These are phyloP conservation scores for Sarcophaga caerulescens DNA, from an alignment of 2,888 invertebrate genomes.

Conservation along the genomic window DNA sequence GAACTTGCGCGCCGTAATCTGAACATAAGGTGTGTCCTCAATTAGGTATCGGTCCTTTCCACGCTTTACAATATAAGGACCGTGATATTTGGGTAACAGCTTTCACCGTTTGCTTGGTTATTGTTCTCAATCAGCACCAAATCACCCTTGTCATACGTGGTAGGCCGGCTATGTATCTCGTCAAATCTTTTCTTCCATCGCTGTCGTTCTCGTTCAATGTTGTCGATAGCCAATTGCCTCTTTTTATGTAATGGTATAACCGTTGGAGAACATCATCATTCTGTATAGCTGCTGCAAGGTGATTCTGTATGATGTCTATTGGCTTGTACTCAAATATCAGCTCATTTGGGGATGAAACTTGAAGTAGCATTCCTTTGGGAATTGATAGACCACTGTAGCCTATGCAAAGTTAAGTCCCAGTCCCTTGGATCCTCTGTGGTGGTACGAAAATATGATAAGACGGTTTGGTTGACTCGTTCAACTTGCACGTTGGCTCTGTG, in stretches of 20 bases:
- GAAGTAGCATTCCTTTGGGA: too few species aligned
- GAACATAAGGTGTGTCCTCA: constrained; percentile 19
- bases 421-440: constrained; percentile 52
- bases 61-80: too few species aligned
- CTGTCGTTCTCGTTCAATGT: constrained; percentile 24
- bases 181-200: constrained; percentile 14
- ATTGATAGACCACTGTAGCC: too few species aligned
- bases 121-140: constrained; percentile 59
- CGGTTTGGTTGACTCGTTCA: too few species aligned
- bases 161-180: too few species aligned
- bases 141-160: constrained; percentile 37
- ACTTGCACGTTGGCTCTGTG: too few species aligned
- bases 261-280: not conserved
- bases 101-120: constrained; percentile 58
- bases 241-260: constrained; percentile 29
- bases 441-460: constrained; percentile 40
- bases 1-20: constrained; percentile 52
- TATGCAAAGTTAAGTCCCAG: constrained; percentile 48
- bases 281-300: too few species aligned
- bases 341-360: not conserved
- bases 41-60: too few species aligned
- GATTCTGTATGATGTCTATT: too few species aligned
- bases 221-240: constrained; percentile 9
- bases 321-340: too few species aligned
- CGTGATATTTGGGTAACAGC: constrained; percentile 50